Evolutionary conservation across 2,113 vertebrate species (phyloP).

Genomic region (Electrona antarctica): DNA sequence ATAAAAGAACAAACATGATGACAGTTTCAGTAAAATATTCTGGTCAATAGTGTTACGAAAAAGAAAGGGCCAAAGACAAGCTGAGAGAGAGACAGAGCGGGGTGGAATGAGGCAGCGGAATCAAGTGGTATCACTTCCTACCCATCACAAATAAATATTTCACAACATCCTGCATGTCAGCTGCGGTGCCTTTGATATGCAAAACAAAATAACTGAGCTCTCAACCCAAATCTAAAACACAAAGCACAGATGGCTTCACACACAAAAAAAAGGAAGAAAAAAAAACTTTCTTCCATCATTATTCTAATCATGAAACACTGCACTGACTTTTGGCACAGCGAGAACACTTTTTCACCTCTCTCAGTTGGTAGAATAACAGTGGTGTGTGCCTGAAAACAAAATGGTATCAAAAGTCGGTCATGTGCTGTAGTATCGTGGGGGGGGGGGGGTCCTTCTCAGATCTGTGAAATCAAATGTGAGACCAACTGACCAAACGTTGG

Average conservation of each 20-base stretch:
- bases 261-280: neutral
- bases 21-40: conserved; percentile 24
- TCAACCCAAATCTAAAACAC: conserved; percentile 40
- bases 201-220: conserved; percentile 45
- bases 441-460: neutral
- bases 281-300: conserved; percentile 7
- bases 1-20: conserved; percentile 25
- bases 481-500: no score
- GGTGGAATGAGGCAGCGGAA: conserved; percentile 13
- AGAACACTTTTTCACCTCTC: neutral
- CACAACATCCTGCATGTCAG: conserved; percentile 53
- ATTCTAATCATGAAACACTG: conserved; percentile 10
- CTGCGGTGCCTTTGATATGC: conserved; percentile 55
- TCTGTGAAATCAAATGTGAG: no score
- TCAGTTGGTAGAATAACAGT: conserved; percentile 5
- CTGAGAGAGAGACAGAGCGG: no score
- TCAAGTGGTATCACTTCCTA: conserved; percentile 34
- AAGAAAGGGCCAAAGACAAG: no score
- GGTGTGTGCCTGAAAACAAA: neutral
- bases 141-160: conserved; percentile 59
- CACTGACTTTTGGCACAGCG: neutral
- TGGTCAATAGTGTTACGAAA: neutral
- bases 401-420: neutral
- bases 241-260: conserved; percentile 18
- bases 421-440: neutral